phyloP scores from a whole-genome alignment of 2,113 vertebrate species.

The Mustela lutreola region DNA sequence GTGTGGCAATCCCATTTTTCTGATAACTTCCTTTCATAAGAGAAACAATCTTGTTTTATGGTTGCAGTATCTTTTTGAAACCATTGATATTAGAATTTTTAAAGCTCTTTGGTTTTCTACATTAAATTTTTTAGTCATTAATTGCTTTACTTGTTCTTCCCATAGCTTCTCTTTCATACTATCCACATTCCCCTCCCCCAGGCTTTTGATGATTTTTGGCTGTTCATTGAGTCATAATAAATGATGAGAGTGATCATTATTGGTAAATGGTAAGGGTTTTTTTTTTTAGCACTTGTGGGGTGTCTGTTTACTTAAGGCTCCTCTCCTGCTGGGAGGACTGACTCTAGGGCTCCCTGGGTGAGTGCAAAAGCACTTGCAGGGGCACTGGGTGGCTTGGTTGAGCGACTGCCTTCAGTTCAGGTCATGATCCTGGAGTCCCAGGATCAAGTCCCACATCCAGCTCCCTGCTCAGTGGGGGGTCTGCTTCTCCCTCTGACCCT shows the following conservation, averaged over 20 bases:
- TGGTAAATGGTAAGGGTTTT: neutral
- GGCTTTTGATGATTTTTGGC: neutral
- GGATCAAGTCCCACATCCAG: too few species aligned
- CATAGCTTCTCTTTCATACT: neutral
- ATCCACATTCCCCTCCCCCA: neutral
- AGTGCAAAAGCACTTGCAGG: neutral
- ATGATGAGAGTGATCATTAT: neutral
- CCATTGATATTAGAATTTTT: neutral
- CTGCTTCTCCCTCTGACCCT: too few species aligned
- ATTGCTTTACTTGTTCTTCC: neutral
- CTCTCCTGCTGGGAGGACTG: neutral
- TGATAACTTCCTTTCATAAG: neutral
- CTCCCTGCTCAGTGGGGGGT: too few species aligned
- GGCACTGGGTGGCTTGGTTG: too few species aligned
- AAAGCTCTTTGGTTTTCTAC: neutral
- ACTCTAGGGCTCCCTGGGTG: neutral
- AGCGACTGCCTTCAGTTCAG: too few species aligned
- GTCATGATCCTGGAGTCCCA: too few species aligned
- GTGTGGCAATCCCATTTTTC: neutral
- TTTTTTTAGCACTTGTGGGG: neutral
- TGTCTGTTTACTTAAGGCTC: neutral
- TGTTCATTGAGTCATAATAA: neutral
- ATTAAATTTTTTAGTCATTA: neutral
- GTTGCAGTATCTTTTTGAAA: neutral
- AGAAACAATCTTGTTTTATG: neutral